Evolutionary conservation across 2,888 invertebrate genomes (phyloP).

Genomic region (Meganola albula): DNA sequence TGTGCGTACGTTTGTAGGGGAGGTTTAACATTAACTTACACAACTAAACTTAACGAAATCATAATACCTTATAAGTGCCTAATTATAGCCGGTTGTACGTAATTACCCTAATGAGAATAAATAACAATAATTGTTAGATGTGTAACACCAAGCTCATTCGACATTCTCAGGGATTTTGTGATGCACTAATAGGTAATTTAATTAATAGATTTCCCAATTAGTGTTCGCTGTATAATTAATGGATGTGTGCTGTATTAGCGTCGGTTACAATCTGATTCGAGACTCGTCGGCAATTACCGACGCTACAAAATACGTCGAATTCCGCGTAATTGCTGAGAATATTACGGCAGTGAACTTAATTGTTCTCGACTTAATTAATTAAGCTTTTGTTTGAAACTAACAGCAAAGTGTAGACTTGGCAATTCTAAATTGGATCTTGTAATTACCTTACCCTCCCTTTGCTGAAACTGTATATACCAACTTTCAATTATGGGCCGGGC

Average conservation of each 20-base stretch:
- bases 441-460: conserved; percentile 75
- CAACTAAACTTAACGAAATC: no score
- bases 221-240: conserved; percentile 65
- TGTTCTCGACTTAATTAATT: conserved; percentile 78
- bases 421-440: conserved; percentile 78
- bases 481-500: conserved; percentile 74
- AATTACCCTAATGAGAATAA: not conserved
- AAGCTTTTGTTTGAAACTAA: conserved; percentile 79
- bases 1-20: no score
- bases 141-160: conserved; percentile 19
- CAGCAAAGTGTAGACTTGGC: conserved; percentile 78
- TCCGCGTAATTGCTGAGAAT: conserved; percentile 76
- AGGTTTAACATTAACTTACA: no score
- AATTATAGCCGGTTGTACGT: not conserved
- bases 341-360: conserved; percentile 76
- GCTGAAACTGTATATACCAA: conserved; percentile 73
- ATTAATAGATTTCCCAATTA: conserved; percentile 74
- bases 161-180: conserved; percentile 35
- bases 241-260: conserved; percentile 66
- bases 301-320: conserved; percentile 74
- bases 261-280: conserved; percentile 69
- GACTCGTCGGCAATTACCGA: conserved; percentile 66
- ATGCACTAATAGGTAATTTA: conserved; percentile 53
- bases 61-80: no score
- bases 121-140: conserved; percentile 14